These are phyloP conservation scores for Microtus richardsoni DNA, from an alignment of 2,113 vertebrate genomes.

Conservation along the genomic window DNA sequence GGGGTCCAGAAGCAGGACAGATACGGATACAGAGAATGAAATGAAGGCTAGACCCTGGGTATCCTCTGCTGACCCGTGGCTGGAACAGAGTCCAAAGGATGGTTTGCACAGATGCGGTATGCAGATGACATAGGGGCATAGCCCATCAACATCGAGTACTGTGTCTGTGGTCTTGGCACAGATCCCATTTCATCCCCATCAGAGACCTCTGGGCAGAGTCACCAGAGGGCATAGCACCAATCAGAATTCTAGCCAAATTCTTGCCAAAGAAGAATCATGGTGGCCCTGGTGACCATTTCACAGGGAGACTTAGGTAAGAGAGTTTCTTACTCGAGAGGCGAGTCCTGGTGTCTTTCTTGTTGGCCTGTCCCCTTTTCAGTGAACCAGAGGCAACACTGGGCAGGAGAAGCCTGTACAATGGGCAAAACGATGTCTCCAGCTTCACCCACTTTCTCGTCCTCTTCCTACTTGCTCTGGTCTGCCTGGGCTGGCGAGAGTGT, in stretches of 20 bases:
- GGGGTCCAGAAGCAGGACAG: neutral
- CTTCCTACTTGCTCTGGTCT: neutral
- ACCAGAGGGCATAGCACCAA: neutral
- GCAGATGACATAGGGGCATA: neutral
- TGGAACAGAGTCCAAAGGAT: neutral
- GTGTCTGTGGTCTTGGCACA: neutral
- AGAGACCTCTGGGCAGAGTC: neutral
- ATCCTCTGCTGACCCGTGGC: neutral
- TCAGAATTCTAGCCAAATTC: neutral
- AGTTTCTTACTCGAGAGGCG: neutral
- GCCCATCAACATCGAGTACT: neutral
- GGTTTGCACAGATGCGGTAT: neutral
- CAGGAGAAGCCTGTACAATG: neutral
- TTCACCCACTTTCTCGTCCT: neutral
- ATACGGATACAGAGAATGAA: neutral
- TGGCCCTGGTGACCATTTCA: neutral
- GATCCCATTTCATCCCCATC: rapidly evolving
- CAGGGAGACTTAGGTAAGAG: neutral
- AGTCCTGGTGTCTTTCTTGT: neutral
- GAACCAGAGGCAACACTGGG: neutral
- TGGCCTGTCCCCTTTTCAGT: neutral
- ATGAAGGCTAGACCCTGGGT: neutral
- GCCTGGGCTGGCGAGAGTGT: neutral
- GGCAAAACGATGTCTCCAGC: too few species aligned
- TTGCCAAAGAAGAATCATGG: too few species aligned